Evolutionary conservation across 2,888 invertebrate genomes (phyloP).

Genomic region (Eupithecia exiguata): DNA sequence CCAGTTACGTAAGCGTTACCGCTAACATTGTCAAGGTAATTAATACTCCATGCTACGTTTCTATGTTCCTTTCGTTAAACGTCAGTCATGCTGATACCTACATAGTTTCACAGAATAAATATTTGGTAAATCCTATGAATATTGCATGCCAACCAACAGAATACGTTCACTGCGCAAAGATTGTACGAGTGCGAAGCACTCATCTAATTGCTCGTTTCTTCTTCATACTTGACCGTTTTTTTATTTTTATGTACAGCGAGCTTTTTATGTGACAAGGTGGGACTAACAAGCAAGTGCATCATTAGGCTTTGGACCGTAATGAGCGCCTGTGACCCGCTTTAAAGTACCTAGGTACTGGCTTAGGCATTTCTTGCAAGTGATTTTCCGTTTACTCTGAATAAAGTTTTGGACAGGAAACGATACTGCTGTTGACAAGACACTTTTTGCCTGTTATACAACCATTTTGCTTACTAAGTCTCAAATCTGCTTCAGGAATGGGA

Average conservation of each 20-base stretch:
- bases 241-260: slow-evolving; percentile 48
- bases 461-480: not conserved
- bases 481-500: not conserved
- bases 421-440: slow-evolving; percentile 8
- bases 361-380: slow-evolving; percentile 41
- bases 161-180: not conserved
- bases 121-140: not conserved
- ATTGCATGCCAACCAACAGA: not conserved
- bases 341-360: slow-evolving; percentile 40
- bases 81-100: not conserved
- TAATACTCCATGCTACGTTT: slow-evolving; percentile 9
- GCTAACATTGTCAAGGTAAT: slow-evolving; percentile 14
- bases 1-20: slow-evolving; percentile 15
- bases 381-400: slow-evolving; percentile 22
- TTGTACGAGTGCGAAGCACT: slow-evolving; percentile 15
- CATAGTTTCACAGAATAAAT: not conserved
- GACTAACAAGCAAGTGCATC: slow-evolving; percentile 70
- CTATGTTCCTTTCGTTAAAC: slow-evolving; percentile 7
- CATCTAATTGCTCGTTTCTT: slow-evolving; percentile 44
- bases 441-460: not conserved
- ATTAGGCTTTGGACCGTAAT: slow-evolving; percentile 66
- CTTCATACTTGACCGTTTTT: slow-evolving; percentile 49
- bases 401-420: slow-evolving; percentile 20
- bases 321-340: slow-evolving; percentile 53
- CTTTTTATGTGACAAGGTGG: slow-evolving; percentile 58